A percentile compares a stretch with the other conserved stretches of the same genome.
Conservation (phyloP, 1,140 invertebrate genomes). For the Drosophila virilis region DNA sequence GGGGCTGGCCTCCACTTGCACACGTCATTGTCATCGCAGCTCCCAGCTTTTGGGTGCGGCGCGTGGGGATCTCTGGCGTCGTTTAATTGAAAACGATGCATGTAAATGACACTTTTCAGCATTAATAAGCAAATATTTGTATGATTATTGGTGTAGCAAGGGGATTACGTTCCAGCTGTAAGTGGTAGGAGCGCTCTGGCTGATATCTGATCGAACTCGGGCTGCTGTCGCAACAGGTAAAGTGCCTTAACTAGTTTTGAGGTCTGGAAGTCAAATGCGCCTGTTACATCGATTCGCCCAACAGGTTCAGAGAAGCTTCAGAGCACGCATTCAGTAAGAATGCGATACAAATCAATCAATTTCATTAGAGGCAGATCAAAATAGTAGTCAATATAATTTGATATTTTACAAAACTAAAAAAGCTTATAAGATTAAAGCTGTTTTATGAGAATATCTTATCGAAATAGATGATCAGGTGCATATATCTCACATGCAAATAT, state of each 20-base stretch:
- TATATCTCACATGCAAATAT: too few relatives aligned
- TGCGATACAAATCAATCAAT: slow-evolving; percentile 14
- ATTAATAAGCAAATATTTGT: slow-evolving; percentile 84
- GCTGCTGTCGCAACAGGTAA: slow-evolving; percentile 37
- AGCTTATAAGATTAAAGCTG: too few relatives aligned
- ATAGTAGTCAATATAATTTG: neutral
- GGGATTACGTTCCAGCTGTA: slow-evolving; percentile 67
- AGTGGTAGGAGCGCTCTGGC: slow-evolving; percentile 46
- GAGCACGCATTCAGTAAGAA: neutral
- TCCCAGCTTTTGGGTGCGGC: slow-evolving; percentile 42
- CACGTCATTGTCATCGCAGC: slow-evolving; percentile 39
- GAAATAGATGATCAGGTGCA: too few relatives aligned
- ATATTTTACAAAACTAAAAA: neutral
- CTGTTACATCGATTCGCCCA: slow-evolving; percentile 38
- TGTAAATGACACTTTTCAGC: slow-evolving; percentile 84
- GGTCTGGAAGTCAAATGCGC: slow-evolving; percentile 34
- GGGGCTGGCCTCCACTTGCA: slow-evolving; percentile 41
- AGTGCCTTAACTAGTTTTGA: slow-evolving; percentile 46
- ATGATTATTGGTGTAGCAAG: slow-evolving; percentile 78
- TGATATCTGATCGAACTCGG: slow-evolving; percentile 42
- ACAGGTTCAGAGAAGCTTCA: slow-evolving; percentile 29
- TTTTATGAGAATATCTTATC: too few relatives aligned
- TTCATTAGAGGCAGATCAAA: slow-evolving; percentile 1
- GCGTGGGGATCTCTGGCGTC: slow-evolving; percentile 65
- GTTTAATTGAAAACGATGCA: slow-evolving; percentile 84